Conservation (phyloP, 2,797 vertebrate genomes). For the Schizopygopsis pylzovi region DNA sequence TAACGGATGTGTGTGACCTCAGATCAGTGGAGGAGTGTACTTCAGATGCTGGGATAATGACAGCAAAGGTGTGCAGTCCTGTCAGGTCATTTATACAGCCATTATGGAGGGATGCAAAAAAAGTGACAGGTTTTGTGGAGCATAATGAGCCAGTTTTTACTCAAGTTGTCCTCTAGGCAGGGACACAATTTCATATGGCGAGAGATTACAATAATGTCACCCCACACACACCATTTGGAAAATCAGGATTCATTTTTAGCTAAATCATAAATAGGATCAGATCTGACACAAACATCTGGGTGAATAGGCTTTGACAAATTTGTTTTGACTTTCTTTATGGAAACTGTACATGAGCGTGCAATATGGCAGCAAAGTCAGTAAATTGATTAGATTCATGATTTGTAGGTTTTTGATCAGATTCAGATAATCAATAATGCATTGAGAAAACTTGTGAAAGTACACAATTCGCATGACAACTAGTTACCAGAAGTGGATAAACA, state of each 20-base stretch:
- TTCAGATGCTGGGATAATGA: constrained; percentile 13
- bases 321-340: background rate
- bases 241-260: constrained; percentile 1
- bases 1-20: constrained; percentile 39
- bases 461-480: background rate
- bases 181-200: background rate
- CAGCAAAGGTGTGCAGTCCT: constrained; percentile 22
- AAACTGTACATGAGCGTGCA: background rate
- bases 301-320: background rate
- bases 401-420: background rate
- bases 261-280: background rate
- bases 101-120: background rate
- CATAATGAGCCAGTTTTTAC: background rate
- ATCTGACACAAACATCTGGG: background rate
- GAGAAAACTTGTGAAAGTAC: background rate
- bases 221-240: background rate
- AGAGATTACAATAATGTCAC: background rate
- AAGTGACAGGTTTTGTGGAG: background rate
- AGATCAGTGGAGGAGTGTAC: background rate
- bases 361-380: background rate
- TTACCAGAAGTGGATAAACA: background rate
- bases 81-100: constrained; percentile 18
- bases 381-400: background rate
- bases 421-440: background rate
- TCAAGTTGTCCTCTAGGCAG: constrained; percentile 5